A percentile compares a stretch with the other conserved stretches of the same genome.
These are phyloP conservation scores for Dendrolimus punctatus DNA, from an alignment of 1,140 invertebrate species.

Conservation along the genomic window DNA sequence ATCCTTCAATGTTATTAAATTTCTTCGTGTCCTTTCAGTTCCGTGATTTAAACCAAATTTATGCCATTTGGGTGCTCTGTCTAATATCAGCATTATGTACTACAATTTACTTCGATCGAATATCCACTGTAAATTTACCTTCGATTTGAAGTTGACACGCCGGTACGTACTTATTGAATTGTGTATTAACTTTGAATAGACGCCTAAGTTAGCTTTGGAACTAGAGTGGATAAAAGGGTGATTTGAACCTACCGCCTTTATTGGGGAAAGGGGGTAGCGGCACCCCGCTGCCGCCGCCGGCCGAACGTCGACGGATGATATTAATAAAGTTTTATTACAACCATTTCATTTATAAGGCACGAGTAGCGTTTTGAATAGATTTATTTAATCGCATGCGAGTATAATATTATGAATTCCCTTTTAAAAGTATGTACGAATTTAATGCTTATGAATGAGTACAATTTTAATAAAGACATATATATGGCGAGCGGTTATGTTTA, in stretches of 20 bases:
- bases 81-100: too few species aligned
- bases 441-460: too few species aligned
- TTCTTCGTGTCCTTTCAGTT: too few species aligned
- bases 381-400: slow-evolving; percentile 1
- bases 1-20: too few species aligned
- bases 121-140: too few species aligned
- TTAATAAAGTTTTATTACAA: slow-evolving; percentile 23
- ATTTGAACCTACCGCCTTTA: slow-evolving; percentile 6
- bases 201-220: slow-evolving; percentile 7
- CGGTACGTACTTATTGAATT: neutral
- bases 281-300: slow-evolving; percentile 1
- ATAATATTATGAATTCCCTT: neutral
- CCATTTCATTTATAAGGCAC: slow-evolving; percentile 8
- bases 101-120: too few species aligned
- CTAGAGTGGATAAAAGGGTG: slow-evolving; percentile 1
- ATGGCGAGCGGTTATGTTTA: too few species aligned
- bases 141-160: neutral
- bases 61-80: too few species aligned
- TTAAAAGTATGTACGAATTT: too few species aligned
- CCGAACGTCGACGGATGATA: slow-evolving; percentile 8
- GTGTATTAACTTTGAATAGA: slow-evolving; percentile 2
- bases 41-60: too few species aligned
- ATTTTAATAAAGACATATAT: too few species aligned
- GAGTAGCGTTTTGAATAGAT: slow-evolving; percentile 6
- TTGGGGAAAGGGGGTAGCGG: slow-evolving; percentile 3